These are phyloP conservation scores for Lasiommata megera DNA, from an alignment of 2,888 invertebrate species.

Conservation along the genomic window DNA sequence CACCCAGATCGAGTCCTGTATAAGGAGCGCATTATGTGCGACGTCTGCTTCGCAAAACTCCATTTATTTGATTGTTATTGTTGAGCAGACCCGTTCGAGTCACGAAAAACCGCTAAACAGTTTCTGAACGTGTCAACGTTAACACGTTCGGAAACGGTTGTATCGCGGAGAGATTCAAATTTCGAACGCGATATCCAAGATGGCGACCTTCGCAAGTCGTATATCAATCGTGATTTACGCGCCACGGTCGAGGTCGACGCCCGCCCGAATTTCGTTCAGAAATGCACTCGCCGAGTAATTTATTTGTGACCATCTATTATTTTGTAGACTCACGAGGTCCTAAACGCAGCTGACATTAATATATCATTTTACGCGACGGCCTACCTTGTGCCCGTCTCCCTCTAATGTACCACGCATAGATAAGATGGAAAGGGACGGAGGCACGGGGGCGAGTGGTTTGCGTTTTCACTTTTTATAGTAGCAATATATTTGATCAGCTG, in stretches of 20 bases:
- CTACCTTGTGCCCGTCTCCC: constrained; percentile 46
- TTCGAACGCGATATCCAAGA: constrained; percentile 74
- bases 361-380: constrained; percentile 79
- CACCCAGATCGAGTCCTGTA: constrained; percentile 32
- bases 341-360: constrained; percentile 81
- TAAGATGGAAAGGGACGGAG: constrained; percentile 51
- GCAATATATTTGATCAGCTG: constrained; percentile 82
- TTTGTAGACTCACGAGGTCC: constrained; percentile 81
- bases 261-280: constrained; percentile 78
- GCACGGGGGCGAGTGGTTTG: constrained; percentile 63
- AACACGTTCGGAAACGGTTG: constrained; percentile 29
- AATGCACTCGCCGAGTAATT: constrained; percentile 78
- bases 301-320: constrained; percentile 81
- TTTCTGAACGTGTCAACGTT: constrained; percentile 52
- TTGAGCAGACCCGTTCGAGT: constrained; percentile 35
- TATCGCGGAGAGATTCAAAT: constrained; percentile 73
- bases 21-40: constrained; percentile 8
- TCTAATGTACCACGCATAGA: constrained; percentile 36
- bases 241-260: constrained; percentile 76
- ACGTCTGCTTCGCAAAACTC: constrained; percentile 32
- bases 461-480: constrained; percentile 82
- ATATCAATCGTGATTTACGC: constrained; percentile 79
- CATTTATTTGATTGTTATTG: constrained; percentile 39
- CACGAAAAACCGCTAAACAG: constrained; percentile 41
- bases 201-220: constrained; percentile 77